Percentiles rank a stretch among this genome's conserved stretches.
These are phyloP conservation scores for Yponomeuta evonymella DNA, from an alignment of 2,888 invertebrate species.

Conservation along the genomic window DNA sequence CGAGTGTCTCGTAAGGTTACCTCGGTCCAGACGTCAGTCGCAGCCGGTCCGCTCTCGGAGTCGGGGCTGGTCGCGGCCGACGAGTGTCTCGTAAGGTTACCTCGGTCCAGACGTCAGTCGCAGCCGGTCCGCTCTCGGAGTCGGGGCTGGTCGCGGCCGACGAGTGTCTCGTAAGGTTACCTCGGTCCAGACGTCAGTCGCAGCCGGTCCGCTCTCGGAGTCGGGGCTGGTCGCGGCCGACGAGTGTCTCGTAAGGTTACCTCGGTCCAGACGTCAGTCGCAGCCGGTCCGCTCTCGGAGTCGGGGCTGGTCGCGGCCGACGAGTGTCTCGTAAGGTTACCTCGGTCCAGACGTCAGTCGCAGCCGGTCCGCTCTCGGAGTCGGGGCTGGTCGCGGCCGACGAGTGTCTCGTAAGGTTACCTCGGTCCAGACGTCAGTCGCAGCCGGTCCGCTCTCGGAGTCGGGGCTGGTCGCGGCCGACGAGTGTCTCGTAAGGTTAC, in stretches of 20 bases:
- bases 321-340: slow-evolving; percentile 33
- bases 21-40: slow-evolving; percentile 63
- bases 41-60: slow-evolving; percentile 29
- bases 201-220: slow-evolving; percentile 29
- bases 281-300: slow-evolving; percentile 29
- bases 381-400: slow-evolving; percentile 34
- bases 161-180: slow-evolving; percentile 33
- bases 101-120: slow-evolving; percentile 63
- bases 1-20: slow-evolving; percentile 33
- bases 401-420: slow-evolving; percentile 33
- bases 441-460: slow-evolving; percentile 29
- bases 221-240: slow-evolving; percentile 34
- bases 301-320: slow-evolving; percentile 34
- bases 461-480: slow-evolving; percentile 34
- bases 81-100: slow-evolving; percentile 33
- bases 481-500: slow-evolving; percentile 33
- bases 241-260: slow-evolving; percentile 33
- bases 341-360: slow-evolving; percentile 63
- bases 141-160: slow-evolving; percentile 34
- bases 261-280: slow-evolving; percentile 63
- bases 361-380: slow-evolving; percentile 29
- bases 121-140: slow-evolving; percentile 29
- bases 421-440: slow-evolving; percentile 63
- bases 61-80: slow-evolving; percentile 34
- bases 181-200: slow-evolving; percentile 63